Evolutionary conservation across 2,113 vertebrate species (phyloP).

Genomic region (Neofelis nebulosa): DNA sequence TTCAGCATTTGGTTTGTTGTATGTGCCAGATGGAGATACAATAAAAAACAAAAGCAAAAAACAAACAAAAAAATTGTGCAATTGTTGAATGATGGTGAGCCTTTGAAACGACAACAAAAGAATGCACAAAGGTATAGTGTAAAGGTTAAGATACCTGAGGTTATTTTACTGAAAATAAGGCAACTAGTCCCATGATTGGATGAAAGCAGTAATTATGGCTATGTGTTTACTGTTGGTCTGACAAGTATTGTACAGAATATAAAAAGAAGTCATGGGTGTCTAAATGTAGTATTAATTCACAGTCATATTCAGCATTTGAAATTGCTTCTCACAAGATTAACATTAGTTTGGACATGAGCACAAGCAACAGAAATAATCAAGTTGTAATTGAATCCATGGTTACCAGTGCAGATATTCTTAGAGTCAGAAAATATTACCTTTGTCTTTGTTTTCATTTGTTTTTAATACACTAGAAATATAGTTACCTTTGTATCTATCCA

Average conservation of each 20-base stretch:
- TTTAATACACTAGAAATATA: neutral
- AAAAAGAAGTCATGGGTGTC: neutral
- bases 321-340: neutral
- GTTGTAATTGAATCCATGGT: neutral
- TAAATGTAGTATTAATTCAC: neutral
- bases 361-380: neutral
- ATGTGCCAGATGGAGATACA: neutral
- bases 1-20: neutral
- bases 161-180: neutral
- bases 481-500: neutral
- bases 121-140: neutral
- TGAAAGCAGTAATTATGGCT: neutral
- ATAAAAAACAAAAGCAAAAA: neutral
- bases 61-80: neutral
- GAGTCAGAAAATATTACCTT: neutral
- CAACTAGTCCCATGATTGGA: neutral
- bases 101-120: neutral
- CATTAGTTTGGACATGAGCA: neutral
- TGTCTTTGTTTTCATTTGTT: neutral
- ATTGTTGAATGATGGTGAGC: neutral
- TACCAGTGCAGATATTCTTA: neutral
- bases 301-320: neutral
- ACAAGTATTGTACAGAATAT: neutral
- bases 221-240: neutral
- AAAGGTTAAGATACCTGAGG: neutral